Conservation (phyloP, 2,888 invertebrate genomes). For the Oxytorus armatus region DNA sequence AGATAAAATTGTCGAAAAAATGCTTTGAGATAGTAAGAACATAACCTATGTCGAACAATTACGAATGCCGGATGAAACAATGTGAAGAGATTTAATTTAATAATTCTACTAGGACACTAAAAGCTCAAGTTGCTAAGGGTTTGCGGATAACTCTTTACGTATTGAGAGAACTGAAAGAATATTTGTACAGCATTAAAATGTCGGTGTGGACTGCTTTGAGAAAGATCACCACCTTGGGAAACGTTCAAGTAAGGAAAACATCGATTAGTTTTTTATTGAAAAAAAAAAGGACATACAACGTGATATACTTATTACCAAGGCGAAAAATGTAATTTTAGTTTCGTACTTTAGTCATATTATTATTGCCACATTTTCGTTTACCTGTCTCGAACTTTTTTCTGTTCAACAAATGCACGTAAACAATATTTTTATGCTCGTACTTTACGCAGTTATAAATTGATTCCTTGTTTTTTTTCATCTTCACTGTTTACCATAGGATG, state of each 20-base stretch:
- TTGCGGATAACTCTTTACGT: neutral
- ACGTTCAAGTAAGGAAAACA: slow-evolving; percentile 47
- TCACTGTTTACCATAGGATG: too few species aligned
- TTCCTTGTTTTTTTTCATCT: too few species aligned
- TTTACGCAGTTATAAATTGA: too few species aligned
- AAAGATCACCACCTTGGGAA: slow-evolving; percentile 54
- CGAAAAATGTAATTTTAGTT: neutral
- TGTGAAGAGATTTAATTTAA: slow-evolving; percentile 5
- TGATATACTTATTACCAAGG: neutral
- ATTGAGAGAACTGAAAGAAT: neutral
- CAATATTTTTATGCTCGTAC: neutral
- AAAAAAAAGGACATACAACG: neutral
- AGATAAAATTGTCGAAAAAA: neutral
- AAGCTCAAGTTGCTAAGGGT: neutral
- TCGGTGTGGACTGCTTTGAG: slow-evolving; percentile 52
- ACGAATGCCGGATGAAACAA: slow-evolving; percentile 15
- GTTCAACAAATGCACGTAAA: neutral
- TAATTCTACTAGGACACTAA: slow-evolving; percentile 20
- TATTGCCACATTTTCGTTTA: neutral
- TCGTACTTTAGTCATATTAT: neutral
- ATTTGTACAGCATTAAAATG: slow-evolving; percentile 37
- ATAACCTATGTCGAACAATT: neutral
- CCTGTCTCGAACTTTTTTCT: neutral
- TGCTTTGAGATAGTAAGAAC: neutral
- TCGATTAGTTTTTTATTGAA: neutral